Conservation (phyloP, 2,888 invertebrate genomes). For the Parnassius apollo region DNA sequence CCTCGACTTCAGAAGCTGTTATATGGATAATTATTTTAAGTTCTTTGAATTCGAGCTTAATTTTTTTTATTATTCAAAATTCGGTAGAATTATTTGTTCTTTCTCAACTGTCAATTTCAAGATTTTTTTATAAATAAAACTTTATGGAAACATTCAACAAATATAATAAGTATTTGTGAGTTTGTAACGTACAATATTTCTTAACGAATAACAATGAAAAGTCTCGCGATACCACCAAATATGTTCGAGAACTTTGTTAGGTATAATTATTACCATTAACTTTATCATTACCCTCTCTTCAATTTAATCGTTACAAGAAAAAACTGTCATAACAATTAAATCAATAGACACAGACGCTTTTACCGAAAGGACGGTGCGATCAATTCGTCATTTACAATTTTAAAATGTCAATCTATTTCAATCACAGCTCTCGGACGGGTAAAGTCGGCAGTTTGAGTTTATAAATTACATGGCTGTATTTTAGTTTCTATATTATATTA, state of each 20-base stretch:
- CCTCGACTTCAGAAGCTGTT: too few relatives aligned
- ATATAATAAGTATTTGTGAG: too few relatives aligned
- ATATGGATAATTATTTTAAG: too few relatives aligned
- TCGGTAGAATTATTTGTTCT: too few relatives aligned
- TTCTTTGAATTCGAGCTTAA: too few relatives aligned
- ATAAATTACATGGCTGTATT: background rate
- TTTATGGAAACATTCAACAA: too few relatives aligned
- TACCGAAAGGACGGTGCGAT: constrained; percentile 58
- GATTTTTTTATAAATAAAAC: too few relatives aligned
- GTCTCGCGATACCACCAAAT: background rate
- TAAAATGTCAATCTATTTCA: constrained; percentile 75
- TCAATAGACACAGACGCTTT: constrained; percentile 38
- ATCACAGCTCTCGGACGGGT: constrained; percentile 38
- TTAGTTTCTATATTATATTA: too few relatives aligned
- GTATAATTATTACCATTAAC: constrained; percentile 30
- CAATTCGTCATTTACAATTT: constrained; percentile 78
- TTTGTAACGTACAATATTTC: background rate
- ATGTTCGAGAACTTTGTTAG: background rate
- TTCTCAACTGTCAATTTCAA: too few relatives aligned
- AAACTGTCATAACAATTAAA: constrained; percentile 37
- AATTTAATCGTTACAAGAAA: constrained; percentile 38
- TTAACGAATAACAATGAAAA: background rate
- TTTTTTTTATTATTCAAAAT: too few relatives aligned
- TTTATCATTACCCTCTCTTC: constrained; percentile 41
- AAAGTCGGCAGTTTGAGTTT: constrained; percentile 17